phyloP scores from a whole-genome alignment of 2,113 vertebrate genomes.

The Tragelaphus strepsiceros region DNA sequence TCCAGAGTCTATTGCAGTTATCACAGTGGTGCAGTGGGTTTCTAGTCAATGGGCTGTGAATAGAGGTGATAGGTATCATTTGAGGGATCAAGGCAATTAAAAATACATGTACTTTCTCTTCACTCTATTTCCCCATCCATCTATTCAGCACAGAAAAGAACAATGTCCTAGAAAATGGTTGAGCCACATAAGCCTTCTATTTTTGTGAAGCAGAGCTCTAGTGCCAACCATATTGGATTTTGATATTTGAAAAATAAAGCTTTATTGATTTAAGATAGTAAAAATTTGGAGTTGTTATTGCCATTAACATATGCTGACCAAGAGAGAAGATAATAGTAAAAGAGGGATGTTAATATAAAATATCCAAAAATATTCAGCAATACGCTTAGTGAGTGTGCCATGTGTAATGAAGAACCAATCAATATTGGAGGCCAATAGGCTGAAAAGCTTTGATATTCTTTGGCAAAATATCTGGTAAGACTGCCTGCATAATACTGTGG shows the following conservation, averaged over 20 bases:
- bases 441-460: not conserved
- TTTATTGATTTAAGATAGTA: not conserved
- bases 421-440: not conserved
- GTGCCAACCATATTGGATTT: not conserved
- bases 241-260: not conserved
- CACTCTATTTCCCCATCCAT: not conserved
- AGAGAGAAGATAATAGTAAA: not conserved
- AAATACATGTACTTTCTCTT: not conserved
- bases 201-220: not conserved
- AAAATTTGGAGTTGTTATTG: not conserved
- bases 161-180: not conserved
- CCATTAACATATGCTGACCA: not conserved
- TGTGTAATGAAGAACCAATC: not conserved
- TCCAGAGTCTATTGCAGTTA: rapidly evolving
- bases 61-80: not conserved
- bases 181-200: not conserved
- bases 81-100: not conserved
- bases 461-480: not conserved
- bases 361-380: not conserved
- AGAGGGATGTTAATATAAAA: not conserved
- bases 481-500: not conserved
- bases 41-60: not conserved
- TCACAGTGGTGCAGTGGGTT: not conserved
- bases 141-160: not conserved
- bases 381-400: not conserved